Conservation (phyloP, 2,113 vertebrate species). For the Cheilinus undulatus region DNA sequence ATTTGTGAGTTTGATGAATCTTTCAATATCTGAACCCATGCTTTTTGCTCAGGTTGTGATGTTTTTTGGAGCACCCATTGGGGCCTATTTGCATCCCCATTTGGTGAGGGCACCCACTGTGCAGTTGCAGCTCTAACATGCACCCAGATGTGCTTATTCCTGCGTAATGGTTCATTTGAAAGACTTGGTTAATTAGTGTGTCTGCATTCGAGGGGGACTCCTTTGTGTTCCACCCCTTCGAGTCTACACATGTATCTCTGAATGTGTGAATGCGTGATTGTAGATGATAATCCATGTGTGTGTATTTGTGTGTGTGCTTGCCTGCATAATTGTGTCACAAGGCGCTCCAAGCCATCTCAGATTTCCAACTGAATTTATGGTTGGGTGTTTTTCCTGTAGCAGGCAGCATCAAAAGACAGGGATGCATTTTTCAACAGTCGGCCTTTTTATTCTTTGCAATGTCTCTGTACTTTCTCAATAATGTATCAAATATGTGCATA, state of each 20-base stretch:
- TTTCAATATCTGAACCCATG: conserved; percentile 25
- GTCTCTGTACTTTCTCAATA: conserved; percentile 7
- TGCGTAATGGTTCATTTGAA: conserved; percentile 69
- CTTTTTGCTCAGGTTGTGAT: conserved; percentile 30
- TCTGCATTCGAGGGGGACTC: conserved; percentile 46
- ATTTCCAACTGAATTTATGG: conserved; percentile 36
- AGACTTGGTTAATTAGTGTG: conserved; percentile 76
- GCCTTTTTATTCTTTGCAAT: neutral
- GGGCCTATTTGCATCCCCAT: conserved; percentile 59
- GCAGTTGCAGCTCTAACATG: conserved; percentile 64
- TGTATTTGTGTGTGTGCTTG: neutral
- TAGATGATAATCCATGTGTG: conserved; percentile 6
- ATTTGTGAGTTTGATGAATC: conserved; percentile 51
- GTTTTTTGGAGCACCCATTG: conserved; percentile 11
- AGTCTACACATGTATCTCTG: conserved; percentile 10
- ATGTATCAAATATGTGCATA: neutral
- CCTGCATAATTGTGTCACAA: conserved; percentile 54
- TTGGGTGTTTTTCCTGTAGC: conserved; percentile 11
- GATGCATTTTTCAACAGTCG: conserved; percentile 33
- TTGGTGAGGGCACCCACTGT: conserved; percentile 48
- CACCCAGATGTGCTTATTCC: conserved; percentile 74
- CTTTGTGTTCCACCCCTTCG: conserved; percentile 30
- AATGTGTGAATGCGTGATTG: conserved; percentile 42
- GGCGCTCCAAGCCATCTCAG: conserved; percentile 25
- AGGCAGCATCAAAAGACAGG: conserved; percentile 30